Conservation (phyloP, 2,797 vertebrate species). For the Acridotheres tristis region DNA sequence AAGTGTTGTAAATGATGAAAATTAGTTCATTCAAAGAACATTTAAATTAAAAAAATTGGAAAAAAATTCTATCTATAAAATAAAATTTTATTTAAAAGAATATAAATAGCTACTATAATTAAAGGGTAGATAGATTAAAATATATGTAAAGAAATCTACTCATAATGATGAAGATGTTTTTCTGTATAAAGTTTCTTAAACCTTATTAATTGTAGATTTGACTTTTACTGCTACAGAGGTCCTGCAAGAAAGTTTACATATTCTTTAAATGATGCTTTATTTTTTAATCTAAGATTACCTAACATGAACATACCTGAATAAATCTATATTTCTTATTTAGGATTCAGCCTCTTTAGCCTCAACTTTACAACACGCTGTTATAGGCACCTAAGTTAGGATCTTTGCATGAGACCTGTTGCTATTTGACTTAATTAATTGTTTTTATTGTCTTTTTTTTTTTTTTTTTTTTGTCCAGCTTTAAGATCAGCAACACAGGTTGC, state of each 20-base stretch:
- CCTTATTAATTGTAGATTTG: not conserved
- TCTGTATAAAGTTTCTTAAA: not conserved
- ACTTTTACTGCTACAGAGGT: not conserved
- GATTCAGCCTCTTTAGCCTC: not conserved
- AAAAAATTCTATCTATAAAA: not conserved
- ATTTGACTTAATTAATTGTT: not conserved
- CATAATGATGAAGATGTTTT: not conserved
- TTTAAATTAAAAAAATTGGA: not conserved
- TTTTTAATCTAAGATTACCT: not conserved
- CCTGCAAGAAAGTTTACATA: not conserved
- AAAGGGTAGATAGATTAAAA: not conserved
- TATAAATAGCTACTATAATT: not conserved
- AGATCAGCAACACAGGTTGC: not conserved
- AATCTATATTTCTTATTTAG: not conserved
- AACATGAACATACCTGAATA: not conserved
- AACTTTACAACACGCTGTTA: not conserved
- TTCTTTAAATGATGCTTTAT: not conserved
- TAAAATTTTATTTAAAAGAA: not conserved
- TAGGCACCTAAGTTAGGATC: not conserved
- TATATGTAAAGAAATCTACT: not conserved
- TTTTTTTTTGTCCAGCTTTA: not conserved
- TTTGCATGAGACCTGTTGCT: not conserved
- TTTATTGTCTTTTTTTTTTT: not conserved
- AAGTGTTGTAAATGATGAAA: not conserved
- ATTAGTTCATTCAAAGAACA: accelerated